Evolutionary conservation across 2,113 vertebrate genomes (phyloP), one percentile per base, ranked within the genome.

Genomic region (Meleagris gallopavo): DNA sequence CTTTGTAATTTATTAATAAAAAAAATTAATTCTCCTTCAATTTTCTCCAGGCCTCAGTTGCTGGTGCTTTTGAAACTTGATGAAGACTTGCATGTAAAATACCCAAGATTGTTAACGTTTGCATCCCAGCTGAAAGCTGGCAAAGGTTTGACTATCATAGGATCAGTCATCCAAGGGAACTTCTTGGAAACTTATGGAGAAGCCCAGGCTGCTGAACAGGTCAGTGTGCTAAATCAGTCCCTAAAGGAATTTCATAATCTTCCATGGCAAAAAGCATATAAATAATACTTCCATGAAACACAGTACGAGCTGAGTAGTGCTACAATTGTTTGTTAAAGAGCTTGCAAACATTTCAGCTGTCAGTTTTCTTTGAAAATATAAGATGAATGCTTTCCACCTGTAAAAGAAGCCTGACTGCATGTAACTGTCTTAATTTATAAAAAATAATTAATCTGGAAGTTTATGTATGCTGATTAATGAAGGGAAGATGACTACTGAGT

Each of bases 111-210:
- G 96, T 98, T 99, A 81, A 99, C 99, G 30, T 99, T 99, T 83
- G 99, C 99, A 54, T 99, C 99, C 18, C 99, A 99, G 97, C 97
- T 99, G 60, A 99, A 99, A 96, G 99, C 99, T 3, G 99, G 99
- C 83, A 99, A 99, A 89, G 99, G 99, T 83, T 97, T 99, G 88
- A 99, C 99, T 65, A 99, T 99, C 6, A 98, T 99, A 73, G 99
- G 99, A 45, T 99, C 99, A 3, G 98, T 99, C 71, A 98, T 99
- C 89, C 98, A 99, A 93, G 99, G 99, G 36, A 99, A 99, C 97
- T 99, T 99, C 96, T 97, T 99, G 95, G 99, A 99, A 87, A 99
- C 98, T 70, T 99, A 99, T 0, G 99, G 99, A 61, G 99, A 99
- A 97, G 98, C 99, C 73, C 99, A 99, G 87, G 99, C 99, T 9